A percentile compares a stretch with the other conserved stretches of the same genome.
Evolutionary conservation across 2,113 vertebrate species (phyloP).

Genomic region (Gallinago jamesoni): DNA sequence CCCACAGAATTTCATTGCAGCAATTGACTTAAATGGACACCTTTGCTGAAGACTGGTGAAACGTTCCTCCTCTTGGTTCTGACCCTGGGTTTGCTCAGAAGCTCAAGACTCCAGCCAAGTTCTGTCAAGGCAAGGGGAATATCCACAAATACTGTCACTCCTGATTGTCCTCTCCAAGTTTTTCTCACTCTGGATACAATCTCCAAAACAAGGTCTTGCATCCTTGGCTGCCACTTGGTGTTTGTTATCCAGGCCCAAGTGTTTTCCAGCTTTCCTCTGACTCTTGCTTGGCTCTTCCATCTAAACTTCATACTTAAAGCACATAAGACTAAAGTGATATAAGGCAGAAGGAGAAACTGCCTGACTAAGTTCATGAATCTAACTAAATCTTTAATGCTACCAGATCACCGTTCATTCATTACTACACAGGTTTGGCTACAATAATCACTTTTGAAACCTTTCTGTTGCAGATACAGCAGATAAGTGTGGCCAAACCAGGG

Average conservation of each 20-base stretch:
- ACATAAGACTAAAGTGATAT: neutral
- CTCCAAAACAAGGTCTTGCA: neutral
- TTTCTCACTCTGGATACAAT: neutral
- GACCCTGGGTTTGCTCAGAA: neutral
- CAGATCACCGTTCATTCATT: neutral
- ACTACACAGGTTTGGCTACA: neutral
- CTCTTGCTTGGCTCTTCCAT: neutral
- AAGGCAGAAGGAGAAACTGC: neutral
- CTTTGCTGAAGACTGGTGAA: neutral
- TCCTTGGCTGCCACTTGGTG: neutral
- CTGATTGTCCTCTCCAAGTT: neutral
- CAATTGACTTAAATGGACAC: neutral
- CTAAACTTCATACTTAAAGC: neutral
- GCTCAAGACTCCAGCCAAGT: neutral
- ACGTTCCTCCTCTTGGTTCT: neutral
- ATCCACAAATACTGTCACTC: neutral
- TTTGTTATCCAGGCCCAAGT: neutral
- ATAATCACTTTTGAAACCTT: neutral
- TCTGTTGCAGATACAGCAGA: neutral
- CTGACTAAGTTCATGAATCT: neutral
- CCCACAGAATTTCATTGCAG: neutral
- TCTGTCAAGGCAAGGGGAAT: neutral
- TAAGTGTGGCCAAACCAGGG: neutral
- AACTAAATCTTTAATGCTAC: neutral
- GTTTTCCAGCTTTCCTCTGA: neutral